phyloP scores from a whole-genome alignment of 2,888 invertebrate species.

The Agonopterix alstromeriana region DNA sequence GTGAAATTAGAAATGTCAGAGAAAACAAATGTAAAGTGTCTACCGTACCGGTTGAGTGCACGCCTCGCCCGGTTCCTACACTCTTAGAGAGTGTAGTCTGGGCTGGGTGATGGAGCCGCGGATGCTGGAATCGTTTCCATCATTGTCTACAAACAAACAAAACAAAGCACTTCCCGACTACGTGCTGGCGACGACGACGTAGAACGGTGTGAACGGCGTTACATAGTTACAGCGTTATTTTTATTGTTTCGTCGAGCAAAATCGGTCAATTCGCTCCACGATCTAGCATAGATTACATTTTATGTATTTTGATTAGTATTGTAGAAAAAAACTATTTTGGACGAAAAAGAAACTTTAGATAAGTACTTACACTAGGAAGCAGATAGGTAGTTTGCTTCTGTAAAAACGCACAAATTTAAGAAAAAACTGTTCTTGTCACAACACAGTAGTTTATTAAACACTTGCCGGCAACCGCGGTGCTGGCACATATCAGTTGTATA shows the following conservation, averaged over 20 bases:
- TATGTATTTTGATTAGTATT: too few species aligned
- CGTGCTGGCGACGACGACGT: too few species aligned
- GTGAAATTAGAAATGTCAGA: slow-evolving; percentile 53
- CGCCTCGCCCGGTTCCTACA: background rate
- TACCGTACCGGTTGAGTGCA: slow-evolving; percentile 13
- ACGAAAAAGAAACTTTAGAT: too few species aligned
- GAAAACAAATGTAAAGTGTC: slow-evolving; percentile 27
- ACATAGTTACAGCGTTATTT: slow-evolving; percentile 11
- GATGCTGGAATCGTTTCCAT: background rate
- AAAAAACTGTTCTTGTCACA: slow-evolving; percentile 45
- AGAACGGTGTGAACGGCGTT: background rate
- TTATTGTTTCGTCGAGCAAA: slow-evolving; percentile 14
- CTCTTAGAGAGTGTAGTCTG: background rate
- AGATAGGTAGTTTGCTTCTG: slow-evolving; percentile 11
- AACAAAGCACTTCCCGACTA: too few species aligned
- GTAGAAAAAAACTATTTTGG: too few species aligned
- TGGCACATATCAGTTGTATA: slow-evolving; percentile 49
- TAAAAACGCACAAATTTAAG: slow-evolving; percentile 36
- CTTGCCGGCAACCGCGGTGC: slow-evolving; percentile 29
- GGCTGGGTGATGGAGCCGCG: background rate
- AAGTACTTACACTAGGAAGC: too few species aligned
- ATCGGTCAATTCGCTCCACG: slow-evolving; percentile 10
- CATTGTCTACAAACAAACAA: background rate
- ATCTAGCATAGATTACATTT: too few species aligned
- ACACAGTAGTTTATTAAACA: slow-evolving; percentile 57